Evolutionary conservation across 2,113 vertebrate genomes (phyloP).

Genomic region (Narcine bancroftii): DNA sequence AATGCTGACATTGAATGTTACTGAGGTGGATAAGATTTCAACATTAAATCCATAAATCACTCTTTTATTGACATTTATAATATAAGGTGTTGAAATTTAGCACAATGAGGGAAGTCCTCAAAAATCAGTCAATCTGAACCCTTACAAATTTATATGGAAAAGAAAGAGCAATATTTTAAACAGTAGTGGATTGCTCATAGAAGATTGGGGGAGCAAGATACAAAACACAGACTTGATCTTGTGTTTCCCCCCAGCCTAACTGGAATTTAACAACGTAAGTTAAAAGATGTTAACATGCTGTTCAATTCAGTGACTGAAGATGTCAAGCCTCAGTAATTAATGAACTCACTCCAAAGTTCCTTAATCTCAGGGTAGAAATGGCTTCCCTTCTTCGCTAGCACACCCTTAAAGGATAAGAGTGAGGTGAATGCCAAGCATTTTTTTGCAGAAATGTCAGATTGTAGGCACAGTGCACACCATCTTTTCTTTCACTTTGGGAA

Average conservation of each 20-base stretch:
- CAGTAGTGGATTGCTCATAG: background rate
- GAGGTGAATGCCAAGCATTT: slow-evolving; percentile 23
- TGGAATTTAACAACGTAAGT: slow-evolving; percentile 6
- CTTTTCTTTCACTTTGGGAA: background rate
- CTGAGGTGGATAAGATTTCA: slow-evolving; percentile 15
- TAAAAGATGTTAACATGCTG: slow-evolving; percentile 6
- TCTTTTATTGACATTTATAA: background rate
- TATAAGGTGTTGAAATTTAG: background rate
- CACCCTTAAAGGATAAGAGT: slow-evolving; percentile 19
- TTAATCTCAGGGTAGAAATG: slow-evolving; percentile 25
- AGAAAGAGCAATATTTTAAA: slow-evolving; percentile 5
- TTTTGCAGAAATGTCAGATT: background rate
- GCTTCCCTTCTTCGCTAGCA: slow-evolving; percentile 12
- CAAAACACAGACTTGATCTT: background rate
- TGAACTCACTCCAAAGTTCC: slow-evolving; percentile 13
- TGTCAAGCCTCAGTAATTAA: slow-evolving; percentile 10
- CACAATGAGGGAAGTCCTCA: background rate
- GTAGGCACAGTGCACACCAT: background rate
- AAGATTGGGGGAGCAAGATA: background rate
- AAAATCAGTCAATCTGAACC: background rate
- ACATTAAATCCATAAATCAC: slow-evolving; percentile 23
- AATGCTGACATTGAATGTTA: slow-evolving; percentile 27
- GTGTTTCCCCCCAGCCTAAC: background rate
- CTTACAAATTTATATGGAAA: background rate
- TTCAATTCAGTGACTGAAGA: background rate